Conservation (phyloP, 1,140 invertebrate genomes). For the Glossosoma conforme region DNA sequence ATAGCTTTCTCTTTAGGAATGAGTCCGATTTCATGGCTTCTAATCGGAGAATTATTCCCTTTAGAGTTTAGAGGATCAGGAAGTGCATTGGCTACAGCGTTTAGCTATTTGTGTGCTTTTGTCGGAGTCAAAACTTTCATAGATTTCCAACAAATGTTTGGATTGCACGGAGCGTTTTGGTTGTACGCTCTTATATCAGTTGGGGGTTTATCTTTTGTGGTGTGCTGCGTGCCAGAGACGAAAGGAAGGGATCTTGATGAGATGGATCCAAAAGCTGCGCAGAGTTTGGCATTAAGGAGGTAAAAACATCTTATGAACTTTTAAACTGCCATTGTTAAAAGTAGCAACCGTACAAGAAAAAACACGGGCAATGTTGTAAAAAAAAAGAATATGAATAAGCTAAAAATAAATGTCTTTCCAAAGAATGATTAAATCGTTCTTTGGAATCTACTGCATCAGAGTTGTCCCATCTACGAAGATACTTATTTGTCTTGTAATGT, state of each 20-base stretch:
- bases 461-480: too few species aligned
- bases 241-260: constrained; percentile 85
- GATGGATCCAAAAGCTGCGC: constrained; percentile 70
- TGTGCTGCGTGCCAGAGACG: constrained; percentile 86
- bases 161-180: constrained; percentile 84
- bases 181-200: constrained; percentile 82
- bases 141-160: constrained; percentile 72
- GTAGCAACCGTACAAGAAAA: not conserved
- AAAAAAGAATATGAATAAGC: too few species aligned
- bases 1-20: constrained; percentile 84
- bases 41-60: constrained; percentile 88
- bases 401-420: not conserved
- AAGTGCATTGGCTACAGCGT: constrained; percentile 77
- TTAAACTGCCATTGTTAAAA: not conserved
- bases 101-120: constrained; percentile 86
- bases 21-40: constrained; percentile 86
- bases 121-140: constrained; percentile 88
- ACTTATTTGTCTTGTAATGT: too few species aligned
- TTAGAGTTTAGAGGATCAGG: constrained; percentile 80
- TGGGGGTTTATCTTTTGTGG: constrained; percentile 78
- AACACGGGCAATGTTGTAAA: not conserved
- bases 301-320: constrained; percentile 1
- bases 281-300: constrained; percentile 41
- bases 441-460: too few species aligned
- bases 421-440: too few species aligned